phyloP scores from a whole-genome alignment of 2,113 vertebrate species.

The Patagioenas fasciata region DNA sequence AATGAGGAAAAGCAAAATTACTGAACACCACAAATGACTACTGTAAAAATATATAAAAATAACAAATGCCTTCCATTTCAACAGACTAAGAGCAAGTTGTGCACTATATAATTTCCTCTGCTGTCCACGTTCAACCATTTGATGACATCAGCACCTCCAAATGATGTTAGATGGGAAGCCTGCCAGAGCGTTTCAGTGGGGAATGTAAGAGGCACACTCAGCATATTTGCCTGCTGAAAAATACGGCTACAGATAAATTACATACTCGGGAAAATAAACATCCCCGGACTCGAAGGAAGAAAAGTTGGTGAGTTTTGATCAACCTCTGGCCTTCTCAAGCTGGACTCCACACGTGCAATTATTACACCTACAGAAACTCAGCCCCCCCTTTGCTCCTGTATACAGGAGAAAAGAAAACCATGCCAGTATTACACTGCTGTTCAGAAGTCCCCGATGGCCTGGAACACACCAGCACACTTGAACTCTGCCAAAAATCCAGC shows the following conservation, averaged over 20 bases:
- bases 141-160: constrained; percentile 41
- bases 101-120: background rate
- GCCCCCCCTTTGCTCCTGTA: background rate
- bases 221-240: constrained; percentile 25
- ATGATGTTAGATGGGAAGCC: background rate
- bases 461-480: background rate
- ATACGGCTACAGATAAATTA: constrained; percentile 12
- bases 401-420: background rate
- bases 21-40: background rate
- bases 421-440: accelerated
- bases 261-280: background rate
- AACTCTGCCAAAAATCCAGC: background rate
- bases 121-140: background rate
- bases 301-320: background rate
- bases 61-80: background rate
- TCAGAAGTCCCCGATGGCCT: background rate
- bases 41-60: background rate
- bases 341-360: background rate
- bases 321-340: background rate
- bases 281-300: background rate
- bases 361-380: too few species aligned
- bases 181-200: constrained; percentile 36
- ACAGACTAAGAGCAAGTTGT: background rate
- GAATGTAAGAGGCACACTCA: background rate
- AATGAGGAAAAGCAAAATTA: background rate